phyloP scores from a whole-genome alignment of 2,797 vertebrate genomes.

The Phalanger gymnotis region DNA sequence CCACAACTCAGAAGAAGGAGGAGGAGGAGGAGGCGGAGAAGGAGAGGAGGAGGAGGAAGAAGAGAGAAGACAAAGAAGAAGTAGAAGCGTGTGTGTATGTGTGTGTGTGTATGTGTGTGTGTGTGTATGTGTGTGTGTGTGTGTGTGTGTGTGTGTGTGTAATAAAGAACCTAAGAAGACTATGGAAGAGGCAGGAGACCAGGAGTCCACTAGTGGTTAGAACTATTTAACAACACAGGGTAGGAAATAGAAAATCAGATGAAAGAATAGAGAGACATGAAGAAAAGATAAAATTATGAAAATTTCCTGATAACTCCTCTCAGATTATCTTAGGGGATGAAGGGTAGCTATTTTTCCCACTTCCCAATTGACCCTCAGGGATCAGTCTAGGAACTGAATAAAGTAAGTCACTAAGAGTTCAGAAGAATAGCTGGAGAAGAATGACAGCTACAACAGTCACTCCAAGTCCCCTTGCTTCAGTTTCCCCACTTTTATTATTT shows the following conservation, averaged over 20 bases:
- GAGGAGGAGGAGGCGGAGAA: too few relatives aligned
- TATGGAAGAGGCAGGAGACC: not conserved
- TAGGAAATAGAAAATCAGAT: not conserved
- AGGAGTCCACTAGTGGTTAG: not conserved
- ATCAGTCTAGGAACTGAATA: not conserved
- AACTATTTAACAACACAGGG: not conserved
- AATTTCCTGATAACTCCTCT: not conserved
- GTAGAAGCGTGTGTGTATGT: too few relatives aligned
- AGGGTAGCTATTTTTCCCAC: not conserved
- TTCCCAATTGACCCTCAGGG: too few relatives aligned
- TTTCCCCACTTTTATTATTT: not conserved
- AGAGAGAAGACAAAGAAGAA: too few relatives aligned
- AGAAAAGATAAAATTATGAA: not conserved
- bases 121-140: too few relatives aligned
- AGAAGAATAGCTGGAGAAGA: not conserved
- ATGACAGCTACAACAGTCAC: not conserved
- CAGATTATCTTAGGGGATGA: not conserved
- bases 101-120: too few relatives aligned
- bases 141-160: not conserved
- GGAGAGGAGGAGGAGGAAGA: too few relatives aligned
- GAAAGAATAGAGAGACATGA: not conserved
- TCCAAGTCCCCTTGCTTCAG: not conserved
- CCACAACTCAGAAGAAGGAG: not conserved
- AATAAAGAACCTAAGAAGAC: not conserved
- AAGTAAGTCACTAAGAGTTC: not conserved